Conservation (phyloP, 2,888 invertebrate genomes). For the Cryptocheilus praepositus region DNA sequence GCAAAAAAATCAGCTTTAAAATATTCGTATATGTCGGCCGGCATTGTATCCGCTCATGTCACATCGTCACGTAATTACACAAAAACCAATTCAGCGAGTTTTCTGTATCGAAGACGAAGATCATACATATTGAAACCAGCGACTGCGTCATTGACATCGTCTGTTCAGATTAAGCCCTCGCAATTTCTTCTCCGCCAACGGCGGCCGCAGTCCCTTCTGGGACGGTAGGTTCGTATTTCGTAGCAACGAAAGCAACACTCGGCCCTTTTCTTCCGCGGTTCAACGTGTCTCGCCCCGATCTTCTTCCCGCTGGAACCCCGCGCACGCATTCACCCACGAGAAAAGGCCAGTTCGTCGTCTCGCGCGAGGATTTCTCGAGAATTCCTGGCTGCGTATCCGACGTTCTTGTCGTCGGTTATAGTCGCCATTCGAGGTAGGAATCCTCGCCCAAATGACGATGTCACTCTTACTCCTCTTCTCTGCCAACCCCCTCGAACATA, state of each 20-base stretch:
- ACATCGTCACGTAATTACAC: too few species aligned
- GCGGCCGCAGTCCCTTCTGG: slow-evolving; percentile 38
- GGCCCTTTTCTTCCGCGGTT: slow-evolving; percentile 21
- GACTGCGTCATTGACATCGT: too few species aligned
- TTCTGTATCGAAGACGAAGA: too few species aligned
- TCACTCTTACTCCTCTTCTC: slow-evolving; percentile 38
- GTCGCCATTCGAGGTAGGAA: slow-evolving; percentile 44
- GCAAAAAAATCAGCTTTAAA: too few species aligned
- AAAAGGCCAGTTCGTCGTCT: not conserved
- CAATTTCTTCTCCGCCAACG: slow-evolving; percentile 31
- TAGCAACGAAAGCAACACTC: slow-evolving; percentile 35
- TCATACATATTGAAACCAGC: too few species aligned
- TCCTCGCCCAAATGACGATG: slow-evolving; percentile 57
- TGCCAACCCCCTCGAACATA: not conserved
- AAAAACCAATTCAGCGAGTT: too few species aligned
- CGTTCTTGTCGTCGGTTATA: slow-evolving; percentile 49
- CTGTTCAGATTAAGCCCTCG: slow-evolving; percentile 41
- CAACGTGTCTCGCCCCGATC: slow-evolving; percentile 24
- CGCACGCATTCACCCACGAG: not conserved
- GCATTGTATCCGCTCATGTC: too few species aligned
- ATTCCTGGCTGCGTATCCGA: slow-evolving; percentile 44
- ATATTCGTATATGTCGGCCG: too few species aligned
- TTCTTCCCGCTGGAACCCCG: too few species aligned
- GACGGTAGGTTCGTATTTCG: slow-evolving; percentile 46
- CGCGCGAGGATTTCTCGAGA: slow-evolving; percentile 40